These are phyloP conservation scores for Crocidura indochinensis DNA, from an alignment of 2,797 vertebrate genomes.

Conservation along the genomic window DNA sequence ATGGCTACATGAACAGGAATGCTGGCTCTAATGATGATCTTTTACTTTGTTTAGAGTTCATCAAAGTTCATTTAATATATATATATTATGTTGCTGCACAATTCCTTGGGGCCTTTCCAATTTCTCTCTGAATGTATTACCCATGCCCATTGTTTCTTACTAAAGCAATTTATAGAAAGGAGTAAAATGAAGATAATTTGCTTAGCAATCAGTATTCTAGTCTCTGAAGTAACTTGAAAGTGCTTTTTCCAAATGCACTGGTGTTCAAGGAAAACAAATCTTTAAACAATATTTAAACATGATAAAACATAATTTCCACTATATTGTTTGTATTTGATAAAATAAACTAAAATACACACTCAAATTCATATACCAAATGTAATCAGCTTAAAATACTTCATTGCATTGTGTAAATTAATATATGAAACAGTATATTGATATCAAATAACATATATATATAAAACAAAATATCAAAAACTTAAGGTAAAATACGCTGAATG, in stretches of 20 bases:
- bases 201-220: neutral
- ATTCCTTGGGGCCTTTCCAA: no score
- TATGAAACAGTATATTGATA: neutral
- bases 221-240: neutral
- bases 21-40: neutral
- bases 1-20: no score
- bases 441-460: no score
- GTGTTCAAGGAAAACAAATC: neutral
- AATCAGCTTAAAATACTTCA: conserved; percentile 29
- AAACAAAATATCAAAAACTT: neutral
- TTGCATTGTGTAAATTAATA: neutral
- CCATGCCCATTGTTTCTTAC: neutral
- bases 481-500: conserved; percentile 33
- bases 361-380: neutral
- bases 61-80: neutral
- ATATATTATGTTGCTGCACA: neutral
- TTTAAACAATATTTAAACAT: neutral
- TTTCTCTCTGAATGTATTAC: neutral
- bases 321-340: no score
- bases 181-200: neutral
- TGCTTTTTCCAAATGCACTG: neutral
- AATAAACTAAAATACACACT: no score
- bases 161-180: neutral
- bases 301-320: no score
- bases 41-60: neutral